Percentiles rank a stretch among this genome's conserved stretches.
These are phyloP conservation scores for Ricordea florida DNA, from an alignment of 92 coral and sea anemone genomes.

Conservation along the genomic window DNA sequence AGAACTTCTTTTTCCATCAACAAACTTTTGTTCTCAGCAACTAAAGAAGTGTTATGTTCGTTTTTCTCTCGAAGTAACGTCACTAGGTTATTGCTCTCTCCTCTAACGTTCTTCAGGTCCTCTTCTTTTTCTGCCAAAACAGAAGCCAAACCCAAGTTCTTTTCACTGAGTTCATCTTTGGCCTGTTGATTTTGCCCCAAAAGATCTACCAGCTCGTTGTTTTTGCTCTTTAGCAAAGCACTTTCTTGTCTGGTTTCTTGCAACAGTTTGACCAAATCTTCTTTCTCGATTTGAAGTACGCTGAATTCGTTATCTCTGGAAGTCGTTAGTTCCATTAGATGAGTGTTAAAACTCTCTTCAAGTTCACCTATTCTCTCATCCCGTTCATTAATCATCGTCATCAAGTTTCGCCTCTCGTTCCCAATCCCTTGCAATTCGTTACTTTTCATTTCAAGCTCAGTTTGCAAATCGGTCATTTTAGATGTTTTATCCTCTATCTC, in stretches of 20 bases:
- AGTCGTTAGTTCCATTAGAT: slow-evolving; percentile 62
- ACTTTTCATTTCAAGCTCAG: slow-evolving; percentile 60
- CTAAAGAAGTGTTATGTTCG: slow-evolving; percentile 45
- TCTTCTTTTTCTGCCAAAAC: slow-evolving; percentile 49
- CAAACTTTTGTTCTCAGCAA: slow-evolving; percentile 60
- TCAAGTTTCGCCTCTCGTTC: slow-evolving; percentile 54
- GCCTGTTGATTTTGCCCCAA: slow-evolving; percentile 69
- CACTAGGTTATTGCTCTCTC: slow-evolving; percentile 60
- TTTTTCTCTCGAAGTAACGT: slow-evolving; percentile 65
- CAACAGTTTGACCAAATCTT: slow-evolving; percentile 63
- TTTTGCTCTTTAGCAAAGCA: slow-evolving; percentile 32
- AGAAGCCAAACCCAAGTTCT: slow-evolving; percentile 39
- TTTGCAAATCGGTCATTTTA: slow-evolving; percentile 40
- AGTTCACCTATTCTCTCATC: slow-evolving; percentile 80
- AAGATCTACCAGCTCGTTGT: slow-evolving; percentile 67
- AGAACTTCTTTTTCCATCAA: slow-evolving; percentile 66
- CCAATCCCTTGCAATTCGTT: slow-evolving; percentile 51
- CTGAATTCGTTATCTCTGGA: slow-evolving; percentile 63
- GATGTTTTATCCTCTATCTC: slow-evolving; percentile 68
- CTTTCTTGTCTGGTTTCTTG: slow-evolving; percentile 79
- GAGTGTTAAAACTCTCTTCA: slow-evolving; percentile 82
- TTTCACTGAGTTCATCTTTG: slow-evolving; percentile 45
- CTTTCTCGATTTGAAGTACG: slow-evolving; percentile 72
- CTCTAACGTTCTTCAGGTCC: slow-evolving; percentile 49
- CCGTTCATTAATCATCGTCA: slow-evolving; percentile 76